phyloP scores from a whole-genome alignment of 2,888 invertebrate species.

The Lagria hirta region DNA sequence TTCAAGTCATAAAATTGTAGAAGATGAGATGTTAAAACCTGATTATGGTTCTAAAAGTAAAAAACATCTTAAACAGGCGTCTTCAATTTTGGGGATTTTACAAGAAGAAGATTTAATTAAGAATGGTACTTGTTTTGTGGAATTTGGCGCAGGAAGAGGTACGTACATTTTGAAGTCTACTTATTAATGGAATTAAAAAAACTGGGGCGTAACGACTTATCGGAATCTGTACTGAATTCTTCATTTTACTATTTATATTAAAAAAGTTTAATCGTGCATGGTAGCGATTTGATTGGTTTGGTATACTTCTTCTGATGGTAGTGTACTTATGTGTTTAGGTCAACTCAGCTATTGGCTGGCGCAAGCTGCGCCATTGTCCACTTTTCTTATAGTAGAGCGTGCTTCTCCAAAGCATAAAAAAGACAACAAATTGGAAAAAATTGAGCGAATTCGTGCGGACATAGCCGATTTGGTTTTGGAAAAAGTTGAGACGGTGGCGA shows the following conservation, averaged over 20 bases:
- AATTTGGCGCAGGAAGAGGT: slow-evolving; percentile 92
- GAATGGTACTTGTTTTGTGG: slow-evolving; percentile 72
- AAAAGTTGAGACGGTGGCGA: slow-evolving; percentile 56
- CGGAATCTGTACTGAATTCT: no score
- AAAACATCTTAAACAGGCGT: slow-evolving; percentile 77
- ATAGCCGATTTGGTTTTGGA: slow-evolving; percentile 75
- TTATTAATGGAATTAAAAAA: background rate
- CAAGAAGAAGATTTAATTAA: slow-evolving; percentile 62
- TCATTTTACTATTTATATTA: no score
- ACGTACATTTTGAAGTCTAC: slow-evolving; percentile 12
- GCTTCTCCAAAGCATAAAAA: slow-evolving; percentile 68
- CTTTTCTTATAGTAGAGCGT: slow-evolving; percentile 74
- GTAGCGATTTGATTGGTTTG: slow-evolving; percentile 1
- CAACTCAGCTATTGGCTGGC: slow-evolving; percentile 78
- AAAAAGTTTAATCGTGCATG: no score
- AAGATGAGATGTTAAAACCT: slow-evolving; percentile 56
- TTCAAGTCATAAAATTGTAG: slow-evolving; percentile 54
- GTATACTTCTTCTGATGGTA: slow-evolving; percentile 3
- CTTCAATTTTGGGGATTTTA: slow-evolving; percentile 72
- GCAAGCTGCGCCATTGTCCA: slow-evolving; percentile 56
- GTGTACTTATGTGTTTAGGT: no score
- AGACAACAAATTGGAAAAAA: slow-evolving; percentile 54
- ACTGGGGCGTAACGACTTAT: no score
- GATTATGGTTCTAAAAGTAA: slow-evolving; percentile 64
- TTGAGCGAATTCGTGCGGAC: slow-evolving; percentile 71